Base-by-base conservation (phyloP, 2,888 invertebrate species). In the Gisinianus flammeolus region DNA sequence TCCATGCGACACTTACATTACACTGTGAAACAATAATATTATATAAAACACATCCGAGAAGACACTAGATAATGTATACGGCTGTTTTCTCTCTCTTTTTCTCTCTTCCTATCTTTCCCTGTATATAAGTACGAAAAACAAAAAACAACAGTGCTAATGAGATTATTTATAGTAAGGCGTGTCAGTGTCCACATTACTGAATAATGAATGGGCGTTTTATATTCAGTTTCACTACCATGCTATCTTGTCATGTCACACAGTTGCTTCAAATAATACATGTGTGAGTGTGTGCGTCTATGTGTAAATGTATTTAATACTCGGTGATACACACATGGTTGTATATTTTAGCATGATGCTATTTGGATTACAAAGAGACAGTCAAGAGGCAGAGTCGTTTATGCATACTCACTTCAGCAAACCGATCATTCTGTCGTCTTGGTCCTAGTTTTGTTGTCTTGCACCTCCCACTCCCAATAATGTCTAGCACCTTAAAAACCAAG, bases 111-210 rank as follows among this genome's bases (percentile, higher is more conserved):
- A 8, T 35, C 12, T 35, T 44, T 44, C 3, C 19, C 12, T 44
- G 16, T 6, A 44, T 44, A 44, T 44, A 33, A 33, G 44, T 30
- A 68, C 24, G n/a, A 35, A 44, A 33, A 66, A 58, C 16, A 72
- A 76, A 78, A 69, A 77, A 75, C 69, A 79, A 78, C 78, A 76
- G 81, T 79, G 81, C 80, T 81, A 81, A 81, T 80, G 81, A 81
- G 81, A 81, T 81, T 81, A 81, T 81, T 81, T 81, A 79, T 79
- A 80, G 81, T 76, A 67, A 81, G 81, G 81, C 81, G 81, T 79
- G 75, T 72, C 81, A 62, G 70, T 73, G 78, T 74, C 58, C 73
- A 79, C 64, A 79, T 74, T 79, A 64, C 72, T 79, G 75, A 72
- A 78, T 81, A 81, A 81, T 81, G 81, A 81, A 81, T 81, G 81